Percentiles rank a stretch among this genome's conserved stretches.
Conservation (phyloP, 2,888 invertebrate species). For the Aphodius granarius region DNA sequence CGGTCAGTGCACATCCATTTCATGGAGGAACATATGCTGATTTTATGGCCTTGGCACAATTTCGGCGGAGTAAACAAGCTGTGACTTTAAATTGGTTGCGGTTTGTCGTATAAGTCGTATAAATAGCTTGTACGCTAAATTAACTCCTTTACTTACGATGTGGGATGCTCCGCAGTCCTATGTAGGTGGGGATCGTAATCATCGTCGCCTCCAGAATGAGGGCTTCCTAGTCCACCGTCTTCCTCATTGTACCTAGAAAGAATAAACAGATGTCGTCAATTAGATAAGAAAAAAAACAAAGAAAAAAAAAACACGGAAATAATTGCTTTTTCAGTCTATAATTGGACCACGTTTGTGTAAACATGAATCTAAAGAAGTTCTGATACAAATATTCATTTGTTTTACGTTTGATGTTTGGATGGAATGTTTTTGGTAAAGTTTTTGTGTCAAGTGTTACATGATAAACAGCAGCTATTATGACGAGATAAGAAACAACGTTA, state of each 20-base stretch:
- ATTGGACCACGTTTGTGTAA: neutral
- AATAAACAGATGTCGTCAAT: conserved; percentile 4
- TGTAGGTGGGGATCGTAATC: conserved; percentile 71
- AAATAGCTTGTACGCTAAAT: neutral
- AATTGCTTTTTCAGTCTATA: neutral
- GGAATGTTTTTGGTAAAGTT: too few relatives aligned
- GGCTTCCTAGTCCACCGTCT: conserved; percentile 28
- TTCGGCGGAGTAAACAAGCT: neutral
- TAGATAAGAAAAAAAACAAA: neutral
- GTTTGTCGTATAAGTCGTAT: neutral
- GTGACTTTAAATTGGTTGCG: neutral
- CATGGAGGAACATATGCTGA: neutral
- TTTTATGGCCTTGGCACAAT: conserved; percentile 2
- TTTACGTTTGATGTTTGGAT: too few relatives aligned
- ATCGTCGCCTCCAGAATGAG: conserved; percentile 37
- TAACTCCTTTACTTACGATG: conserved; percentile 62
- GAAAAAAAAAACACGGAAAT: neutral
- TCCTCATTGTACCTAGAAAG: conserved; percentile 34
- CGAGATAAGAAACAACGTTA: too few relatives aligned
- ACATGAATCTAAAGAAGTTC: too few relatives aligned
- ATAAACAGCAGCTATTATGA: too few relatives aligned
- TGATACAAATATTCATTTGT: too few relatives aligned
- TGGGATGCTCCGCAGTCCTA: conserved; percentile 67
- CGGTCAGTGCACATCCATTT: neutral
- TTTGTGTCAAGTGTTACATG: too few relatives aligned